Evolutionary conservation across 2,888 invertebrate species (phyloP), one percentile per base, ranked within the genome.

Genomic region (Pyrrhia umbra): DNA sequence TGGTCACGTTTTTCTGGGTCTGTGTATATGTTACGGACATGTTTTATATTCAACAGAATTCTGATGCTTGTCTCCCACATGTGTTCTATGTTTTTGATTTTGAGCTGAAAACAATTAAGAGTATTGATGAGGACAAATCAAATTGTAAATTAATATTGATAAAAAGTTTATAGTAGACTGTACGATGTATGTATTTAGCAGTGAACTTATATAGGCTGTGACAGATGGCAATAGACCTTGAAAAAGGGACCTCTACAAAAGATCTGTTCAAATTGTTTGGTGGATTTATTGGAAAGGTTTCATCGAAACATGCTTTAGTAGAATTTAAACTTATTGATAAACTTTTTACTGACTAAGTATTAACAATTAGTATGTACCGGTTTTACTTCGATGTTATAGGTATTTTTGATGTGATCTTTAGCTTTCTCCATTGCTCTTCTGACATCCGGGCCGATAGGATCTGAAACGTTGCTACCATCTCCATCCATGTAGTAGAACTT

Each of bases 401-500:
- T 95, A 4, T 88, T 87, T 75, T 95, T 92, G 2, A 97, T 91
- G 77, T 96, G 95, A 16, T 87, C 81, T 43, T 94, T 93, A 1
- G 96, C 94, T 82, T 92, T 95, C 5, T 92, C 87, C 86, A 97
- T 95, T 3, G 96, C 96, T 18, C 84, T 88, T 77, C 93, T 95
- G 3, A 97, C 95, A 60, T 97, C 96, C 6, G 92, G 82, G 37
- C 96, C 95, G 0, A 97, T 95, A 2, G 94, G 88, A 61, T 95
- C 95, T 2, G 96, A 95, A 52, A 97, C 93, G 21, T 96, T 95
- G 54, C 96, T 96, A 4, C 96, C 96, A 75, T 97, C 97, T 68
- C 97, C 96, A 75, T 97, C 97, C 96, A 98, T 96, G 85, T 97
- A 98, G 86, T 96, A 98, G 79, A 97, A 96, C 65, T 96, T 97